phyloP scores from a whole-genome alignment of 2,888 invertebrate species.

The Stramonita haemastoma region DNA sequence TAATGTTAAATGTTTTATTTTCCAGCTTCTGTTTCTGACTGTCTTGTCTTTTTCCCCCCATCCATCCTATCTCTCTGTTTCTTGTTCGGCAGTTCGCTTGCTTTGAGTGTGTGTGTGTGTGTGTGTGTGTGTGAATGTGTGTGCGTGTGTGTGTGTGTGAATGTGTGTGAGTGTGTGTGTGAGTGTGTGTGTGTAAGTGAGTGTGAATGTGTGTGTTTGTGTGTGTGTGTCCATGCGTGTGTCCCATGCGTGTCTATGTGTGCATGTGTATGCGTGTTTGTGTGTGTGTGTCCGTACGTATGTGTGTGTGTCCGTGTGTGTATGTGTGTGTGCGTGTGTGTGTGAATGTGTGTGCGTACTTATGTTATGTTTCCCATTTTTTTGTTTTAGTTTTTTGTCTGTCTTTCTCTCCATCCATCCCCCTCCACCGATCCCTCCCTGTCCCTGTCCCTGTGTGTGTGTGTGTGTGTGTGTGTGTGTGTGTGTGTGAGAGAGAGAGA shows the following conservation, averaged over 20 bases:
- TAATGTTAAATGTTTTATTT: too few species aligned
- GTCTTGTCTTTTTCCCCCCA: too few species aligned
- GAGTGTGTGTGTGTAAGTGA: background rate
- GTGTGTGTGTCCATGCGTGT: background rate
- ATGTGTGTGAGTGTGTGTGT: background rate
- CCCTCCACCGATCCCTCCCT: too few species aligned
- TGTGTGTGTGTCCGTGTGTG: background rate
- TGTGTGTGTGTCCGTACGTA: background rate
- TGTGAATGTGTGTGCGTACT: background rate
- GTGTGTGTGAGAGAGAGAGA: background rate
- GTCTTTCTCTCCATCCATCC: too few species aligned
- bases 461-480: constrained; percentile 18
- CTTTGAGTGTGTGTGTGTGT: too few species aligned
- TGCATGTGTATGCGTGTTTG: background rate
- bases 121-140: background rate
- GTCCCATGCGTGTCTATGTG: background rate
- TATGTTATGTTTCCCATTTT: background rate
- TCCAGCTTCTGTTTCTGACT: too few species aligned
- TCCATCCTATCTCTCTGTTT: too few species aligned
- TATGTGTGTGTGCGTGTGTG: background rate
- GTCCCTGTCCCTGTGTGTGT: background rate
- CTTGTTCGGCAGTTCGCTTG: too few species aligned
- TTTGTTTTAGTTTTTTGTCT: too few species aligned
- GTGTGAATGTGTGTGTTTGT: background rate
- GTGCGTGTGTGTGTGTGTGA: constrained; percentile 9